phyloP scores from a whole-genome alignment of 1,140 invertebrate species.

The Choristoneura fumiferana region DNA sequence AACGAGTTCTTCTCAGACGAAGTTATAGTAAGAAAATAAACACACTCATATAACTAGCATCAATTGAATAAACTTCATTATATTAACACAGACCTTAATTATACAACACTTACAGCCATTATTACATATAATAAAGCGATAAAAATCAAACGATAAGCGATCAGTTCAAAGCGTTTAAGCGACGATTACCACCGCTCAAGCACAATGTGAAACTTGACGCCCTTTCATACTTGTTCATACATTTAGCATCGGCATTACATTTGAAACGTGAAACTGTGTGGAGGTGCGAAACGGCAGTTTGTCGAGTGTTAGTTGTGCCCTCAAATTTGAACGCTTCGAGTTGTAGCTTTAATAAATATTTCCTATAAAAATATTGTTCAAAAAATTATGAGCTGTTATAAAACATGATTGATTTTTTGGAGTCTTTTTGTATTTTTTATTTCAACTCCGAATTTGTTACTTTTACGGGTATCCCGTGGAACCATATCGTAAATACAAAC shows the following conservation, averaged over 20 bases:
- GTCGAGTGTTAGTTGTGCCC: constrained; percentile 25
- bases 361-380: too few relatives aligned
- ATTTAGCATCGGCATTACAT: constrained; percentile 21
- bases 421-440: too few relatives aligned
- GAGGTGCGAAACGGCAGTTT: constrained; percentile 7
- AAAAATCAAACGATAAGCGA: constrained; percentile 25
- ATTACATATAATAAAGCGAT: background rate
- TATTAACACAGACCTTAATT: background rate
- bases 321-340: constrained; percentile 11
- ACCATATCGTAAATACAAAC: too few relatives aligned
- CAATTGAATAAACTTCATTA: too few relatives aligned
- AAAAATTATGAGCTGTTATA: too few relatives aligned
- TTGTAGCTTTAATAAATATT: too few relatives aligned
- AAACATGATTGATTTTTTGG: too few relatives aligned
- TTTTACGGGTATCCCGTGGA: too few relatives aligned
- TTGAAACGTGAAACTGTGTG: constrained; percentile 35
- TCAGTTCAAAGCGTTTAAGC: constrained; percentile 35
- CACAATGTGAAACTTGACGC: constrained; percentile 31
- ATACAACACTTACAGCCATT: constrained; percentile 4
- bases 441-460: too few relatives aligned
- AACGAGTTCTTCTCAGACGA: too few relatives aligned
- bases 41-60: too few relatives aligned
- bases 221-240: constrained; percentile 25
- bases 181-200: constrained; percentile 33
- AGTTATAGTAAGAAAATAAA: too few relatives aligned